Percentiles rank a stretch among this genome's conserved stretches.
These are phyloP conservation scores for Antechinus flavipes DNA, from an alignment of 2,113 vertebrate species.

Conservation along the genomic window DNA sequence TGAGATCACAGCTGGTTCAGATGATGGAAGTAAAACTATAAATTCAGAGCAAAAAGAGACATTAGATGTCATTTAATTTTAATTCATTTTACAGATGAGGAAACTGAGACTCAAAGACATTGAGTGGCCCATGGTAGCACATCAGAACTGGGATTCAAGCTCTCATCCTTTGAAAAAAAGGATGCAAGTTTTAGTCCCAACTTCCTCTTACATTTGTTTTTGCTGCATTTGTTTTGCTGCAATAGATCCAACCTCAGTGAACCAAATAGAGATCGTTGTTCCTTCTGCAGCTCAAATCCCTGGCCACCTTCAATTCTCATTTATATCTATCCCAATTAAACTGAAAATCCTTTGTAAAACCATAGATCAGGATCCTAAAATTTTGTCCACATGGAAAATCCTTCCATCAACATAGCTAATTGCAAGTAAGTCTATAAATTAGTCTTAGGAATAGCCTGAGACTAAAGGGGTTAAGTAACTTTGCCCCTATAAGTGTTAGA, in stretches of 20 bases:
- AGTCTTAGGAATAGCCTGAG: neutral
- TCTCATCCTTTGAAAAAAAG: too few species aligned
- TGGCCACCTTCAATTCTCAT: neutral
- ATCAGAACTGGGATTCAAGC: neutral
- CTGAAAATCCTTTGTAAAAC: neutral
- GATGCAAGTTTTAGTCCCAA: neutral
- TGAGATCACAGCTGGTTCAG: neutral
- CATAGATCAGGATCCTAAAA: neutral
- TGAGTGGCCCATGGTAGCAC: neutral
- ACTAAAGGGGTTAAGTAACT: neutral
- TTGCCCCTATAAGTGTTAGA: neutral
- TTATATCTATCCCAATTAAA: neutral
- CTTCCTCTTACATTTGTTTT: too few species aligned
- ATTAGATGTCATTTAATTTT: neutral
- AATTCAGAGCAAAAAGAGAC: neutral
- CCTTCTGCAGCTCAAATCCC: neutral
- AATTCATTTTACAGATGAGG: neutral
- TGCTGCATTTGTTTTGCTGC: neutral
- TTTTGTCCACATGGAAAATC: neutral
- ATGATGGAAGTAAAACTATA: neutral
- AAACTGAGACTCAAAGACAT: neutral
- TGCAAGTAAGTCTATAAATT: neutral
- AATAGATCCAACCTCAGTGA: neutral
- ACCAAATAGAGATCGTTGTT: neutral
- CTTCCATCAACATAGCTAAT: neutral